phyloP scores from a whole-genome alignment of 2,113 vertebrate genomes.

The Porphyrio hochstetteri region DNA sequence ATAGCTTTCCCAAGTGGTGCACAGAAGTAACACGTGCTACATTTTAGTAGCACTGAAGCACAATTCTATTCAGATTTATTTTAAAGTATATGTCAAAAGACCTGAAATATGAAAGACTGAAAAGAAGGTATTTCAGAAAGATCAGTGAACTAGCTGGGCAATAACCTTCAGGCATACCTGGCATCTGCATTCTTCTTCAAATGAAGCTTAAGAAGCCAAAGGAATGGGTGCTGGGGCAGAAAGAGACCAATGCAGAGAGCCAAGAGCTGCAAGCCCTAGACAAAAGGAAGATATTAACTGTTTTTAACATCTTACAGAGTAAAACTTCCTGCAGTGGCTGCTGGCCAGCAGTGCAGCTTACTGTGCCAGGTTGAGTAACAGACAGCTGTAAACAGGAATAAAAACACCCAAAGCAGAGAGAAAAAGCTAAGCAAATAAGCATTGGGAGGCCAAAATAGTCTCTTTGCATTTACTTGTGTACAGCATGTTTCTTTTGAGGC shows the following conservation, averaged over 20 bases:
- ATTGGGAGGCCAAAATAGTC: neutral
- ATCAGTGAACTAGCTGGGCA: neutral
- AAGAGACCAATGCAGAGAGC: constrained; percentile 94
- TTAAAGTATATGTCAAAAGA: neutral
- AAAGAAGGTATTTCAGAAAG: neutral
- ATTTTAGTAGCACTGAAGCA: neutral
- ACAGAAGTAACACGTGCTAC: neutral
- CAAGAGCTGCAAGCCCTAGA: constrained; percentile 95
- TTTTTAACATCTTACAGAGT: constrained; percentile 7
- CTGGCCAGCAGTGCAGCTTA: neutral
- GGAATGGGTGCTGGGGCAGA: constrained; percentile 92
- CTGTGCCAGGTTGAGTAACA: neutral
- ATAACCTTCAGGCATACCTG: constrained; percentile 78
- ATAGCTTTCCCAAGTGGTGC: neutral
- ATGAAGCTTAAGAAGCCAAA: constrained; percentile 93
- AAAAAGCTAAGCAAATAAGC: neutral
- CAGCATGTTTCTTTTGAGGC: neutral
- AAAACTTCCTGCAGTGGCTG: neutral
- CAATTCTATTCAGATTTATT: neutral
- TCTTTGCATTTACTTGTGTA: neutral
- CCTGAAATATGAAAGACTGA: neutral
- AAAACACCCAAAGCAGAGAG: neutral
- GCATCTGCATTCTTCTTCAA: constrained; percentile 89
- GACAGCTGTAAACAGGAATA: neutral
- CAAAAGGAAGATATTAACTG: constrained; percentile 45